Evolutionary conservation across 2,888 invertebrate species (phyloP).

Genomic region (Fragum sueziense): DNA sequence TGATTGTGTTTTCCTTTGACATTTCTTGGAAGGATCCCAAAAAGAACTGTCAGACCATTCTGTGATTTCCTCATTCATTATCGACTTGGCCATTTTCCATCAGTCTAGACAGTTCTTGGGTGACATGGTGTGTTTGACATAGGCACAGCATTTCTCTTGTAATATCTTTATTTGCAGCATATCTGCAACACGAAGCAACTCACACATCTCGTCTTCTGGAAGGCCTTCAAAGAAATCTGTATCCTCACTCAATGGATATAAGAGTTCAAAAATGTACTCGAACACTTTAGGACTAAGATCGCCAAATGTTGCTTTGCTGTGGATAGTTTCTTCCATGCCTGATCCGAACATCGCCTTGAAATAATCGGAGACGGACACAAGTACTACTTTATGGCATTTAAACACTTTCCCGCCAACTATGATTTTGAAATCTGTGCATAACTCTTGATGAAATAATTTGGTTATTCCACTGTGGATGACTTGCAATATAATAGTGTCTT

Average conservation of each 20-base stretch:
- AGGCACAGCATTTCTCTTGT: conserved; percentile 18
- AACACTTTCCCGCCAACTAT: conserved; percentile 38
- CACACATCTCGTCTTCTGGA: conserved; percentile 29
- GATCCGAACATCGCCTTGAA: conserved; percentile 50
- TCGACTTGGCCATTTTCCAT: conserved; percentile 40
- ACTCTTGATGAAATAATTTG: too few relatives aligned
- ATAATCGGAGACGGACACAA: conserved; percentile 47
- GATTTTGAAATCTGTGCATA: conserved; percentile 43
- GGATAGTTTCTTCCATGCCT: conserved; percentile 44
- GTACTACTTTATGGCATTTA: conserved; percentile 53
- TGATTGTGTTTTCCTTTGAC: background rate
- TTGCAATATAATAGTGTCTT: too few relatives aligned
- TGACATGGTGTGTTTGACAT: conserved; percentile 28
- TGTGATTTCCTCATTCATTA: conserved; percentile 16
- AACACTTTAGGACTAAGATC: conserved; percentile 42
- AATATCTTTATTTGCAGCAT: conserved; percentile 43
- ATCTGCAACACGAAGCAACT: conserved; percentile 34
- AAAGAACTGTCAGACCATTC: conserved; percentile 23
- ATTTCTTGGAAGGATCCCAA: conserved; percentile 24
- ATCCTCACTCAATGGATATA: conserved; percentile 16
- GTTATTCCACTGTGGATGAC: too few relatives aligned
- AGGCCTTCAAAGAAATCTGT: conserved; percentile 11
- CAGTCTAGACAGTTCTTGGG: conserved; percentile 36
- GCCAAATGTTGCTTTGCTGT: conserved; percentile 30
- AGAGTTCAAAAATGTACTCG: conserved; percentile 23